Percentiles rank a stretch among this genome's conserved stretches.
Evolutionary conservation across 2,888 invertebrate genomes (phyloP).

Genomic region (Halictus quadricinctus): DNA sequence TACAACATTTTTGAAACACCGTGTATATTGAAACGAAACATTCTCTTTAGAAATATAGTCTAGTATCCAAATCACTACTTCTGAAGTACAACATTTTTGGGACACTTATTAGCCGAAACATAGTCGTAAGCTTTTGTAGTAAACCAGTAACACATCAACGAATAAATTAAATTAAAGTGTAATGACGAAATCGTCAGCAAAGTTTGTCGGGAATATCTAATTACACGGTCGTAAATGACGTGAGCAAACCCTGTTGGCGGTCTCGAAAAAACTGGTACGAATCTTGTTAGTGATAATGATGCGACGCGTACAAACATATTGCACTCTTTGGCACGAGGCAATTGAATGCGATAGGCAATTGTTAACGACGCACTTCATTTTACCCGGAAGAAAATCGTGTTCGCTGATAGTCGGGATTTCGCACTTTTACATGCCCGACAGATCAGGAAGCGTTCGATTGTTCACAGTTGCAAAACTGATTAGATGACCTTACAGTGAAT

Average conservation of each 20-base stretch:
- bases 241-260: background rate
- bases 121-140: background rate
- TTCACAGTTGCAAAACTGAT: constrained; percentile 34
- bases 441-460: constrained; percentile 40
- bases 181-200: background rate
- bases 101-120: background rate
- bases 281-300: background rate
- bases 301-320: background rate
- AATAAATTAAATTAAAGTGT: background rate
- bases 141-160: background rate
- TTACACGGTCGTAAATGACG: background rate
- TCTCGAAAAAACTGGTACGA: constrained; percentile 10
- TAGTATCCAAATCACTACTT: too few relatives aligned
- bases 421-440: constrained; percentile 10
- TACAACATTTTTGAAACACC: too few relatives aligned
- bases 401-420: background rate
- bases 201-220: background rate
- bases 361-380: constrained; percentile 34
- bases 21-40: too few relatives aligned
- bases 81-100: too few relatives aligned
- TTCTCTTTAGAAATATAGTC: too few relatives aligned
- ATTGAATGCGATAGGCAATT: constrained; percentile 44
- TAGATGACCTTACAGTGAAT: constrained; percentile 54
- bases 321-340: constrained; percentile 17
- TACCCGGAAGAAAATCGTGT: constrained; percentile 33